These are phyloP conservation scores for Cephus rjabovi DNA, from an alignment of 2,888 invertebrate species.

Conservation along the genomic window DNA sequence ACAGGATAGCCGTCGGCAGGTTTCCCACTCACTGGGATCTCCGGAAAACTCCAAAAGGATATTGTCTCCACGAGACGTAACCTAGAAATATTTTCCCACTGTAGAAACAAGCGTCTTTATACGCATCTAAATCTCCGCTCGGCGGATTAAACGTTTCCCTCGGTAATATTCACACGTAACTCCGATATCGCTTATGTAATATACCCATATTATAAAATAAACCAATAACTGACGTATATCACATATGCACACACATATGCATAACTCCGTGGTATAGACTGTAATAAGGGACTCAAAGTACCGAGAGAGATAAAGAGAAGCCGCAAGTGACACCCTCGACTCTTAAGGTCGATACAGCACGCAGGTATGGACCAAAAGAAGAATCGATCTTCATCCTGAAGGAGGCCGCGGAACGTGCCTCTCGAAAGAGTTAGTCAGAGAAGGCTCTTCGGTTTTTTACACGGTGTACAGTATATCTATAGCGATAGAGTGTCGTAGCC, in stretches of 20 bases:
- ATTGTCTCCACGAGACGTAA: not conserved
- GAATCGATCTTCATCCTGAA: not conserved
- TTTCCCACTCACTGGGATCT: not conserved
- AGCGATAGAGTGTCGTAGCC: not conserved
- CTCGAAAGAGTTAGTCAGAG: not conserved
- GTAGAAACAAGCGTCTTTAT: not conserved
- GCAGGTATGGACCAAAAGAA: not conserved
- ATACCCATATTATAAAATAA: too few species aligned
- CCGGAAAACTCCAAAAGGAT: not conserved
- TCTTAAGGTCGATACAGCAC: not conserved
- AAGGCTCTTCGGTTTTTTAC: not conserved
- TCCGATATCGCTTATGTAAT: too few species aligned
- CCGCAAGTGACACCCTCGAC: not conserved
- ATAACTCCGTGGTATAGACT: not conserved
- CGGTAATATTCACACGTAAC: too few species aligned
- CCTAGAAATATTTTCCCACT: not conserved
- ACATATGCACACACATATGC: not conserved
- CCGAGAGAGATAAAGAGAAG: not conserved
- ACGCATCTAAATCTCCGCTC: not conserved
- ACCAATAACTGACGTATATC: not conserved
- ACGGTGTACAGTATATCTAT: not conserved
- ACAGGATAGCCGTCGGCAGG: not conserved
- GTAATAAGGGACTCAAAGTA: not conserved
- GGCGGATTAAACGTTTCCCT: not conserved
- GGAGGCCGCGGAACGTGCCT: not conserved